Evolutionary conservation across 1,140 invertebrate species (phyloP).

Genomic region (Aleiodes sp.): DNA sequence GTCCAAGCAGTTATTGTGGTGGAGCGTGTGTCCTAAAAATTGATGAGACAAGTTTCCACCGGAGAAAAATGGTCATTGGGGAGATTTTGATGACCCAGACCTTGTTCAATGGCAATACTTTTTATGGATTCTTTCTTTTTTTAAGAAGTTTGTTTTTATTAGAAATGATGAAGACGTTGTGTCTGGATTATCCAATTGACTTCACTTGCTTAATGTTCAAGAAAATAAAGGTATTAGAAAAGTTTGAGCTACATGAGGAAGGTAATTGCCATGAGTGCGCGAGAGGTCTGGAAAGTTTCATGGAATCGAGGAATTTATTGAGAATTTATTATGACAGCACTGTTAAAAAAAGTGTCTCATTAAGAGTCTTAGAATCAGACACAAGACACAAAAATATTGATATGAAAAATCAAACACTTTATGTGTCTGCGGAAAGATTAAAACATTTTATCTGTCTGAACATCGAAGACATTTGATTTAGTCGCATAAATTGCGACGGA

Average conservation of each 20-base stretch:
- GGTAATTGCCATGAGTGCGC: background rate
- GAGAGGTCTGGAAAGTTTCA: too few relatives aligned
- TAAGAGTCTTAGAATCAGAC: too few relatives aligned
- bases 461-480: too few relatives aligned
- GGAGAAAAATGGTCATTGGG: background rate
- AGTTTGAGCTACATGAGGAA: background rate
- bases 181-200: constrained; percentile 8
- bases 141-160: background rate
- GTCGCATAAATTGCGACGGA: too few relatives aligned
- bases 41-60: constrained; percentile 2
- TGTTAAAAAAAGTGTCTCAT: too few relatives aligned
- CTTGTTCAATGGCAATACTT: background rate
- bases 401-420: too few relatives aligned
- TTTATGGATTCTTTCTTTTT: background rate
- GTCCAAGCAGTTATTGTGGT: background rate
- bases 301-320: too few relatives aligned
- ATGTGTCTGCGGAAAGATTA: too few relatives aligned
- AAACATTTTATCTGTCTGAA: too few relatives aligned
- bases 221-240: background rate
- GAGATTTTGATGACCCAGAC: background rate
- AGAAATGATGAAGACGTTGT: background rate
- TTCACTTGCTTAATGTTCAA: background rate
- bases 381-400: too few relatives aligned
- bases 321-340: too few relatives aligned
- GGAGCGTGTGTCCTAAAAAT: background rate